Percentiles rank a stretch among this genome's conserved stretches.
These are phyloP conservation scores for Irena cyanogastra DNA, from an alignment of 2,113 vertebrate genomes.

Conservation along the genomic window DNA sequence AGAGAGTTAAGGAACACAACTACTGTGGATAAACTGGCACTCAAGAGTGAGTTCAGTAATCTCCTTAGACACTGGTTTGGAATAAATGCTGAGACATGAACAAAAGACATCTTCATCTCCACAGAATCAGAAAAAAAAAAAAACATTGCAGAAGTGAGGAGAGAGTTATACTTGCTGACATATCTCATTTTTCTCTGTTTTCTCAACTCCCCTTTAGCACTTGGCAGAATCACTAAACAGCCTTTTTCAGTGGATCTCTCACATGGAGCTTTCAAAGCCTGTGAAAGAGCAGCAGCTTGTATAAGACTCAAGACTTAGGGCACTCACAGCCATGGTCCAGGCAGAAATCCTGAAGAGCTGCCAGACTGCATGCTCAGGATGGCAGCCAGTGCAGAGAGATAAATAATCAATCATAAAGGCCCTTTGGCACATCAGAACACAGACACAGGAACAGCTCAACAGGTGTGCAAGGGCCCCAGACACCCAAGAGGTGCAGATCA, in stretches of 20 bases:
- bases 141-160: background rate
- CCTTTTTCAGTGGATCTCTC: background rate
- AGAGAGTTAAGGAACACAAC: background rate
- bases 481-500: background rate
- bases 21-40: background rate
- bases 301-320: background rate
- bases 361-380: background rate
- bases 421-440: background rate
- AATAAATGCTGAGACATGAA: background rate
- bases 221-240: background rate
- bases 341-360: background rate
- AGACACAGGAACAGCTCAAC: background rate
- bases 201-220: background rate
- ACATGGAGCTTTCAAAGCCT: background rate
- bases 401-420: background rate
- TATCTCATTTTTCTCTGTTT: background rate
- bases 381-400: background rate
- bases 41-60: background rate
- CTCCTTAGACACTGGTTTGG: background rate
- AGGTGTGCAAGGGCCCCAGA: background rate
- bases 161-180: background rate
- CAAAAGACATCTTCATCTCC: background rate
- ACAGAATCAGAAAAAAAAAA: background rate
- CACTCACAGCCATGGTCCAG: background rate
- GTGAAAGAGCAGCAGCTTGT: background rate